Percentiles rank a stretch among this genome's conserved stretches.
phyloP scores from a whole-genome alignment of 2,113 vertebrate species.

The Odocoileus virginianus region DNA sequence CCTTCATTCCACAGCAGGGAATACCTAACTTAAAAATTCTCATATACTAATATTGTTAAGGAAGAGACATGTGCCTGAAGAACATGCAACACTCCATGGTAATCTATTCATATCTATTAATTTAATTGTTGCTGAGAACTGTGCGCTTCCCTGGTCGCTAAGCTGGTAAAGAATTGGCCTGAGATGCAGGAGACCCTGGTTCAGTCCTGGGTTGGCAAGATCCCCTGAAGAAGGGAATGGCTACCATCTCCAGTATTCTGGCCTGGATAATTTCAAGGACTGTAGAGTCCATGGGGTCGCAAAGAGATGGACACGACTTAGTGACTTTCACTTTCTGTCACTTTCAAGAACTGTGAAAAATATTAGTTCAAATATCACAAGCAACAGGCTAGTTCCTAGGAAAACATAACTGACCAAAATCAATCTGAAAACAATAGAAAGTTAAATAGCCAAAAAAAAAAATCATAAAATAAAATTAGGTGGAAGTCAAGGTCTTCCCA shows the following conservation, averaged over 20 bases:
- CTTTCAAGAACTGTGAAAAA: background rate
- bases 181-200: fast-evolving
- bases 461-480: background rate
- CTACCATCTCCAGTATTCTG: background rate
- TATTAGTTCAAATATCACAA: background rate
- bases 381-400: background rate
- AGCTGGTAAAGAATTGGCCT: background rate
- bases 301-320: background rate
- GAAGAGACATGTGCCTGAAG: background rate
- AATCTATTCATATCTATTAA: background rate
- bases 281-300: background rate
- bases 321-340: background rate
- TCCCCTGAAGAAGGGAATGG: background rate
- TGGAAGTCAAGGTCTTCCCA: background rate
- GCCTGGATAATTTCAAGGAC: background rate
- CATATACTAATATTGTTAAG: background rate
- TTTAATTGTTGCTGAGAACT: background rate
- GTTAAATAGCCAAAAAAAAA: background rate
- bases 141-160: background rate
- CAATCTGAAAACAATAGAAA: background rate
- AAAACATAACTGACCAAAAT: background rate
- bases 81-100: fast-evolving
- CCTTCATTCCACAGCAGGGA: background rate
- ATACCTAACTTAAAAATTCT: background rate
- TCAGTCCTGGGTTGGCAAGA: background rate